Percentiles rank a stretch among this genome's conserved stretches.
These are phyloP conservation scores for Azemiops feae DNA, from an alignment of 2,113 vertebrate genomes.

Conservation along the genomic window DNA sequence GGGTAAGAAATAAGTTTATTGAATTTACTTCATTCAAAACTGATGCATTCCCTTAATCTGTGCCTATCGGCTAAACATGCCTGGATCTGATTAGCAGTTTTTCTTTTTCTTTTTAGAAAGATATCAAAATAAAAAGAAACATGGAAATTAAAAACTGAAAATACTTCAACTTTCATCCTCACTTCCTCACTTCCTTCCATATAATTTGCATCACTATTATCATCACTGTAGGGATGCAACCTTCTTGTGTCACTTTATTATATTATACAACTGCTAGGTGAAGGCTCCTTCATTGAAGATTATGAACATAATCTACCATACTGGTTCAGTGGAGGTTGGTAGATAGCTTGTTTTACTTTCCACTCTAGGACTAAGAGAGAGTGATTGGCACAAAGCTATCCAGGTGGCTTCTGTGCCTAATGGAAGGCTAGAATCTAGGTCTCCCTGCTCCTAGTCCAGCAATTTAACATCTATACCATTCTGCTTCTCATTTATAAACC, in stretches of 20 bases:
- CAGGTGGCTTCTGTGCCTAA: neutral
- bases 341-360: neutral
- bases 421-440: neutral
- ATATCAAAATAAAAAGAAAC: neutral
- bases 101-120: neutral
- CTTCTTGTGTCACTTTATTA: neutral
- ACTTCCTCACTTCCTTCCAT: neutral
- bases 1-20: neutral
- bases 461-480: neutral
- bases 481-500: neutral
- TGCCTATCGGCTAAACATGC: no score
- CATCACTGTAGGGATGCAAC: neutral
- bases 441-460: neutral
- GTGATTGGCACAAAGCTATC: neutral
- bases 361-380: neutral
- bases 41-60: neutral
- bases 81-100: neutral
- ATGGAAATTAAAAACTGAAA: neutral
- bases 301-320: neutral
- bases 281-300: neutral
- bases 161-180: neutral
- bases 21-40: neutral
- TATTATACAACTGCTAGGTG: neutral
- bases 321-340: neutral
- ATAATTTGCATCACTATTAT: neutral